Evolutionary conservation across 1,140 invertebrate genomes (phyloP).

Genomic region (Leptonema lineaticorne): DNA sequence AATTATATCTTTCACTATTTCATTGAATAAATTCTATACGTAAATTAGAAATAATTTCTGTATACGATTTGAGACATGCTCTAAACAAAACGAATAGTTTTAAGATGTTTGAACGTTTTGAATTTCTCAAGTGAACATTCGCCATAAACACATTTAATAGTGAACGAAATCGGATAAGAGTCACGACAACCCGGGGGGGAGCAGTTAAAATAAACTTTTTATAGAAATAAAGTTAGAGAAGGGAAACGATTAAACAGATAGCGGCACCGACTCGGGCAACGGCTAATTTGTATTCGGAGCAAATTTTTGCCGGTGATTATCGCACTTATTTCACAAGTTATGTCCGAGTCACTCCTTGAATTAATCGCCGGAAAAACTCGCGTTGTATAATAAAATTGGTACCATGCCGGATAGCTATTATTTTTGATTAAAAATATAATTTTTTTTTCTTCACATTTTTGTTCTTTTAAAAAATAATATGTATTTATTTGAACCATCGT

Average conservation of each 20-base stretch:
- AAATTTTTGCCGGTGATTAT: slow-evolving; percentile 35
- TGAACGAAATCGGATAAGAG: slow-evolving; percentile 15
- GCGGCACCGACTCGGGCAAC: slow-evolving; percentile 6
- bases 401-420: no score
- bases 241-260: slow-evolving; percentile 30
- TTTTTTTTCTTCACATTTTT: no score
- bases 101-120: no score
- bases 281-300: slow-evolving; percentile 38
- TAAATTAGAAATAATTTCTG: no score
- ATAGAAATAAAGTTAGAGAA: slow-evolving; percentile 38
- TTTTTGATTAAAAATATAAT: no score
- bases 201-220: slow-evolving; percentile 37
- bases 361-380: neutral
- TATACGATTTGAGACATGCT: no score
- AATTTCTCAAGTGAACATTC: neutral
- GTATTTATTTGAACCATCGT: no score
- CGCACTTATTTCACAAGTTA: slow-evolving; percentile 29
- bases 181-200: slow-evolving; percentile 25
- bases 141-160: slow-evolving; percentile 14
- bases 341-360: neutral
- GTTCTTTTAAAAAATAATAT: no score
- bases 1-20: no score
- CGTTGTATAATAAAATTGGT: neutral
- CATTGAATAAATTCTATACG: no score
- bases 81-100: no score